A percentile compares a stretch with the other conserved stretches of the same genome.
These are phyloP conservation scores for Philopotamus ludificatus DNA, from an alignment of 1,140 invertebrate species.

Conservation along the genomic window DNA sequence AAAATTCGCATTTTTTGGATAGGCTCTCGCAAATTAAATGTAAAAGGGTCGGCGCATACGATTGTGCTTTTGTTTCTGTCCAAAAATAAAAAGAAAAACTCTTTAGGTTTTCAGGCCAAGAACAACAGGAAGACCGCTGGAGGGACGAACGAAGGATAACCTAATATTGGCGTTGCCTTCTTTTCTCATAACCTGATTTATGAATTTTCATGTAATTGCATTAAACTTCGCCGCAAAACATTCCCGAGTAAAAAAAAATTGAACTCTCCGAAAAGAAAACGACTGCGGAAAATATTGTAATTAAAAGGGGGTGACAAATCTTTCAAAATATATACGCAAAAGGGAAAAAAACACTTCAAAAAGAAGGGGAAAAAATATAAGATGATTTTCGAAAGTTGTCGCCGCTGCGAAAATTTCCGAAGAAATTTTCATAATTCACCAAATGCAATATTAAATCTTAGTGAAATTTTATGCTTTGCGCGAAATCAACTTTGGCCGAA, in stretches of 20 bases:
- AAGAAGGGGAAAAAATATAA: no score
- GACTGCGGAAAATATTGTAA: conserved; percentile 6
- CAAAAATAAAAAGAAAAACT: background rate
- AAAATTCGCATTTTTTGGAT: background rate
- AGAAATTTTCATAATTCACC: background rate
- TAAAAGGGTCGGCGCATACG: background rate
- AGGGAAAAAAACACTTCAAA: background rate
- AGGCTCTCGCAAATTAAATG: background rate
- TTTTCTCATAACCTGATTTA: conserved; percentile 34
- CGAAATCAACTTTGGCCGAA: background rate
- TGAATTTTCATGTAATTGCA: conserved; percentile 32
- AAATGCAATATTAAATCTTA: background rate
- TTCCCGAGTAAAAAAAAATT: background rate
- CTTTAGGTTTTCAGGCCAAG: conserved; percentile 6
- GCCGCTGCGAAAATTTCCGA: background rate
- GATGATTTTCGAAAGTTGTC: background rate
- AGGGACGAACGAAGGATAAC: conserved; percentile 15
- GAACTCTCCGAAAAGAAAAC: background rate
- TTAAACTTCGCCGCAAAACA: conserved; percentile 22
- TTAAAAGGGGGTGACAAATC: conserved; percentile 1
- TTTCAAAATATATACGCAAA: background rate
- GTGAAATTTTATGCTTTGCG: background rate
- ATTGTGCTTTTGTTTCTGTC: background rate
- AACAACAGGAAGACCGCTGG: conserved; percentile 7
- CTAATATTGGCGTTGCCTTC: conserved; percentile 22